Evolutionary conservation across 2,888 invertebrate species (phyloP).

Genomic region (Nemapogon koenigi): DNA sequence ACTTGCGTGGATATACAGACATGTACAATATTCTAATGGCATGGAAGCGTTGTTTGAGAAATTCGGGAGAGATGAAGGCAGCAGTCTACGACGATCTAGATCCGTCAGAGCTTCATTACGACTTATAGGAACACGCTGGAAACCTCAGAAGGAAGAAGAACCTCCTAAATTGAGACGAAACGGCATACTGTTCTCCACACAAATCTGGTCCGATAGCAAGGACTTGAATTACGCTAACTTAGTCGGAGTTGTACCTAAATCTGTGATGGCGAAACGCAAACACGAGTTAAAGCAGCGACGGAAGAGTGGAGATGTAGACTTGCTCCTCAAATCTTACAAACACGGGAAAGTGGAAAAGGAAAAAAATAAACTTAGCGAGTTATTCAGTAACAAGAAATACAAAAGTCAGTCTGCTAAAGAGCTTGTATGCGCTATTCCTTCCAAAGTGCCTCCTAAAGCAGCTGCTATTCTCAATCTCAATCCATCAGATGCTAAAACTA

Average conservation of each 20-base stretch:
- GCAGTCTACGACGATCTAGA: slow-evolving; percentile 67
- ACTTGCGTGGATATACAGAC: no score
- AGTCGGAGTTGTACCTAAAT: slow-evolving; percentile 19
- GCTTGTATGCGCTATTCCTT: slow-evolving; percentile 41
- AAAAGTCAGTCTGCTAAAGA: slow-evolving; percentile 52
- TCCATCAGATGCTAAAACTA: slow-evolving; percentile 46
- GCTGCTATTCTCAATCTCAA: slow-evolving; percentile 68
- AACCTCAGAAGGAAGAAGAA: slow-evolving; percentile 48
- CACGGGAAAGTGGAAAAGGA: slow-evolving; percentile 46
- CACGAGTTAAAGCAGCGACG: slow-evolving; percentile 38
- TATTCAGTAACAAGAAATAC: slow-evolving; percentile 53
- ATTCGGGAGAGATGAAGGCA: slow-evolving; percentile 57
- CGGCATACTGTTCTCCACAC: slow-evolving; percentile 41
- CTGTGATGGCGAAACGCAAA: slow-evolving; percentile 50
- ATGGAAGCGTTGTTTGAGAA: slow-evolving; percentile 61
- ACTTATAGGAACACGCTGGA: slow-evolving; percentile 69
- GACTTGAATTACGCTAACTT: slow-evolving; percentile 35
- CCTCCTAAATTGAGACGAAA: slow-evolving; percentile 39
- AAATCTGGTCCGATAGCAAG: slow-evolving; percentile 45
- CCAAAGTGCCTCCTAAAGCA: slow-evolving; percentile 67
- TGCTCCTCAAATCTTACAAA: slow-evolving; percentile 44
- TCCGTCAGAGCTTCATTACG: slow-evolving; percentile 75
- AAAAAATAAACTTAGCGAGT: slow-evolving; percentile 52
- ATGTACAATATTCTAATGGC: no score
- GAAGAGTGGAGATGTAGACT: slow-evolving; percentile 51